Base-by-base conservation (phyloP, 2,888 invertebrate species). In the Apotomis capreana region DNA sequence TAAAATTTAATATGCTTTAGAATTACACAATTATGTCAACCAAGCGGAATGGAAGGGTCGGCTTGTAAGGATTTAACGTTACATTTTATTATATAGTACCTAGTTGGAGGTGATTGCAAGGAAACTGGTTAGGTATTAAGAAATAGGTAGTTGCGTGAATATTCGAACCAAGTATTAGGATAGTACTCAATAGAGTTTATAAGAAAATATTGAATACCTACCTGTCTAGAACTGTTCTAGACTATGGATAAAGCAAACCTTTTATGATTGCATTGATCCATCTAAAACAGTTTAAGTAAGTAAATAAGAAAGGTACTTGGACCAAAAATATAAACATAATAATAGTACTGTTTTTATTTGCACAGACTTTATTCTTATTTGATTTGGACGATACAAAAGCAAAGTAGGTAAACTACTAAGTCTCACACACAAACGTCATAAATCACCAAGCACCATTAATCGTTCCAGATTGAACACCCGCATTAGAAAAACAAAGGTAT, bases 21-120 rank as follows among this genome's bases (percentile, higher is more conserved):
- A 49, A 65, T 54, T 44, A 68, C 44, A 49, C 62, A 70, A 67
- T 71, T 71, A 67, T 44, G 67, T 52, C 61, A 67, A 40, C 65
- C n/a, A 26, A 65, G 46, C 55, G 36, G 44, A 55, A 46, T 55
- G 57, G 54, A 65, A 57, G 65, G 65, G 55, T 46, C 36, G 3
- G 26, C 36, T 10, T 55, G n/a, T 58, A 58, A 52, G 49, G 15
- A 57, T n/a, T 52, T 71, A 36, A 65, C 64, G 44, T 46, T 65
- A 55, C 26, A 65, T 55, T 9, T 40, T 55, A 55, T 54, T 64
- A 15, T 54, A 37, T 37, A 15, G 40, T 37, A 52, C 37, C 6
- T 52, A 44, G 55, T 55, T 55, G 12, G 26, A 55, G 40, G 64
- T 26, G 40, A 54, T 64, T 54, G 63, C 63, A 1, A 40, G 52